These are phyloP conservation scores for Scaptomyza flava DNA, from an alignment of 2,888 invertebrate species.

Conservation along the genomic window DNA sequence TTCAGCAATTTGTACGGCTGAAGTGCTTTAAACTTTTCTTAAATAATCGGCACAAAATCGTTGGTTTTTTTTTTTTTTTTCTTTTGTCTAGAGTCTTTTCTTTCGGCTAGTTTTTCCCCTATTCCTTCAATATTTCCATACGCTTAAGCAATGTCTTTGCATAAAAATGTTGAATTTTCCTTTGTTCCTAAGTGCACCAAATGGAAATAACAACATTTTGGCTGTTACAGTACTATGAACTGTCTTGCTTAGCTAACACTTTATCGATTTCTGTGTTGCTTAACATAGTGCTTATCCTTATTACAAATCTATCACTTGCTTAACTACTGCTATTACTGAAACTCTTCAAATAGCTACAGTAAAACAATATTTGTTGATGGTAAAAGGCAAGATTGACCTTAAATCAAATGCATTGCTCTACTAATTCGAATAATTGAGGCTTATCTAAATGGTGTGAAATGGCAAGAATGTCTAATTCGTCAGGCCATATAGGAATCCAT, in stretches of 20 bases:
- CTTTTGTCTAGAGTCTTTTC: slow-evolving; percentile 1
- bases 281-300: neutral
- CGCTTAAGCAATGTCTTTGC: too few relatives aligned
- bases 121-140: too few relatives aligned
- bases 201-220: too few relatives aligned
- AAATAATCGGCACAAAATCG: slow-evolving; percentile 42
- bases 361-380: too few relatives aligned
- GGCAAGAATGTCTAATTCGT: neutral
- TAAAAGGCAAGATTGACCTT: neutral
- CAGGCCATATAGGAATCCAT: neutral
- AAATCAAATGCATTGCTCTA: neutral
- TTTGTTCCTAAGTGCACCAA: too few relatives aligned
- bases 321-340: too few relatives aligned
- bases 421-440: neutral
- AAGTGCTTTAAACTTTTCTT: slow-evolving; percentile 67
- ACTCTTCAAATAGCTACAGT: too few relatives aligned
- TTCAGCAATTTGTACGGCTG: slow-evolving; percentile 71
- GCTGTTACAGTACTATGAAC: too few relatives aligned
- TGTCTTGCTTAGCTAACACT: too few relatives aligned
- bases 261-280: neutral
- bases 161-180: too few relatives aligned
- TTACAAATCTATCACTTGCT: neutral
- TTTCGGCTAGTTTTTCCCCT: neutral
- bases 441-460: neutral
- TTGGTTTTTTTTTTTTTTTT: slow-evolving; percentile 24